phyloP scores from a whole-genome alignment of 1,140 invertebrate species.

The Rhynchophorus ferrugineus region DNA sequence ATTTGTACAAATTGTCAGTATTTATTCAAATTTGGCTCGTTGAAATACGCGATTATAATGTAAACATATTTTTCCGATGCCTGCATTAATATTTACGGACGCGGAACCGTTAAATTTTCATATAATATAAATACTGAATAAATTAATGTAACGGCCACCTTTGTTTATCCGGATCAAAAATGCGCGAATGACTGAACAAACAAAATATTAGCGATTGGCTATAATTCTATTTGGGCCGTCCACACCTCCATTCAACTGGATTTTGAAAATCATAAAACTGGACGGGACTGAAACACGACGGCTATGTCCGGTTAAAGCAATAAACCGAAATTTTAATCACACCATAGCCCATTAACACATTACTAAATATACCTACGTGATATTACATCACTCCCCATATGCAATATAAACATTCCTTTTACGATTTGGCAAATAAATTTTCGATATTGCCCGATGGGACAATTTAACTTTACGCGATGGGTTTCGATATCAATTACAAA shows the following conservation, averaged over 20 bases:
- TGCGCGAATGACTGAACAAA: conserved; percentile 38
- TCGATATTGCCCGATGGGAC: neutral
- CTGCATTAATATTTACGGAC: conserved; percentile 25
- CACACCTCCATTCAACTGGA: conserved; percentile 33
- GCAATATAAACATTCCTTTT: conserved; percentile 38
- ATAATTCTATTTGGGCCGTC: conserved; percentile 39
- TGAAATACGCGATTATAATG: conserved; percentile 18
- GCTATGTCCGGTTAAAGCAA: conserved; percentile 34
- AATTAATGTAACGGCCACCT: conserved; percentile 33
- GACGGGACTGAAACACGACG: conserved; percentile 29
- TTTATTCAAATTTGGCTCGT: conserved; percentile 10
- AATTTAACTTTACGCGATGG: neutral
- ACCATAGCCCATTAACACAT: conserved; percentile 38
- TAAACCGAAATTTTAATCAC: conserved; percentile 42
- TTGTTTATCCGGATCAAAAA: conserved; percentile 38
- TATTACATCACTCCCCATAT: conserved; percentile 28
- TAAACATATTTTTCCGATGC: conserved; percentile 24
- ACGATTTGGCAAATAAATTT: conserved; percentile 39
- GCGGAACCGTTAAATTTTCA: conserved; percentile 23
- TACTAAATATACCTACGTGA: conserved; percentile 38
- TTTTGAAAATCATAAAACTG: conserved; percentile 35
- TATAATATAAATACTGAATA: conserved; percentile 25
- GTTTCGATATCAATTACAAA: no score
- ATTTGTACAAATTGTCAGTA: conserved; percentile 19
- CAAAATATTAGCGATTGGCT: conserved; percentile 38